A percentile compares a stretch with the other conserved stretches of the same genome.
These are phyloP conservation scores for Hydrolagus colliei DNA, from an alignment of 2,797 vertebrate species.

Conservation along the genomic window DNA sequence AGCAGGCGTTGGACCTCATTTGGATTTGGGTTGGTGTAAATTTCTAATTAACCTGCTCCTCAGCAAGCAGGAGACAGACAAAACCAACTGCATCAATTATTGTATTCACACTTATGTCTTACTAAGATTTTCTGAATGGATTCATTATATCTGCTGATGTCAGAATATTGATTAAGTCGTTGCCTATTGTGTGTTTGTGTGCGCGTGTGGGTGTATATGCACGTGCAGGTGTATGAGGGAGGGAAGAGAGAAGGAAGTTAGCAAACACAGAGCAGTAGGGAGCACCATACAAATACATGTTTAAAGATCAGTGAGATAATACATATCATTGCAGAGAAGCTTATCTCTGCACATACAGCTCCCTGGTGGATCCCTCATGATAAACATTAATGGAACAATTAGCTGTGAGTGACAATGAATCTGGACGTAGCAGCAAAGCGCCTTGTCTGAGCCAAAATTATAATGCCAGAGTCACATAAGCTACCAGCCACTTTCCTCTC, in stretches of 20 bases:
- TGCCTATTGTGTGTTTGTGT: conserved; percentile 40
- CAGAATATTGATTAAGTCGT: conserved; percentile 66
- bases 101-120: conserved; percentile 60
- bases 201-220: no score
- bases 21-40: conserved; percentile 43
- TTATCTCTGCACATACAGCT: conserved; percentile 75
- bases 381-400: conserved; percentile 79
- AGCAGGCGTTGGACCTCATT: conserved; percentile 58
- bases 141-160: conserved; percentile 68
- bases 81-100: conserved; percentile 66
- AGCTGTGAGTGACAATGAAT: conserved; percentile 68
- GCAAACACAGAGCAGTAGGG: conserved; percentile 22
- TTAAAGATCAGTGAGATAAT: conserved; percentile 67
- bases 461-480: conserved; percentile 66
- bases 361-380: conserved; percentile 68
- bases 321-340: conserved; percentile 66
- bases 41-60: conserved; percentile 60
- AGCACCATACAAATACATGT: conserved; percentile 43
- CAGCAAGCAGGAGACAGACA: conserved; percentile 68
- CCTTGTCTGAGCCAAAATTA: conserved; percentile 60
- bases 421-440: conserved; percentile 62
- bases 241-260: neutral
- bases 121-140: conserved; percentile 65
- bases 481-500: conserved; percentile 54
- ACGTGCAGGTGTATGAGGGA: no score